Conservation (phyloP, 2,113 vertebrate genomes). For the Puma concolor region DNA sequence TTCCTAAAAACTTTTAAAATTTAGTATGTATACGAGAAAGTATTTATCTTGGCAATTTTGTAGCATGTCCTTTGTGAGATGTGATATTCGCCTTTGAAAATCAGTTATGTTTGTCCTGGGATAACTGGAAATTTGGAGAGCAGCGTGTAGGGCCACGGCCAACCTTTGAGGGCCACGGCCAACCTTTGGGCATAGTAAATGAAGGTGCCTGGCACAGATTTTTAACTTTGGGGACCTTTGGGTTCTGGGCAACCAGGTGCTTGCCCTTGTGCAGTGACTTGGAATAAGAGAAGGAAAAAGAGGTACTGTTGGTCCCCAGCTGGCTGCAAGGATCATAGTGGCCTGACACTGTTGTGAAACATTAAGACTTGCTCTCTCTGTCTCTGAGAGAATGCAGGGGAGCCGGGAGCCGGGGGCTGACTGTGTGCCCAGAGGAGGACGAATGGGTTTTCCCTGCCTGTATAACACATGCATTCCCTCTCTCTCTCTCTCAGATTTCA, state of each 20-base stretch:
- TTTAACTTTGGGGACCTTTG: neutral
- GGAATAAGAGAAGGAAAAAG: neutral
- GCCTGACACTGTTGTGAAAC: neutral
- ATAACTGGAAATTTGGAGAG: neutral
- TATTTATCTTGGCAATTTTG: neutral
- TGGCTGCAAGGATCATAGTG: neutral
- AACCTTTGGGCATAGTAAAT: neutral
- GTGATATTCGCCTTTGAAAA: neutral
- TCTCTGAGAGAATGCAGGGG: neutral
- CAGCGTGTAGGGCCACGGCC: neutral
- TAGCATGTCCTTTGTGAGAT: neutral
- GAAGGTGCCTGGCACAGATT: neutral
- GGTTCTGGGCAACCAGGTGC: neutral
- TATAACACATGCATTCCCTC: neutral
- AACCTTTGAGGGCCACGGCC: neutral
- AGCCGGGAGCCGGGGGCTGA: neutral
- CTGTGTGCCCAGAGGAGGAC: neutral
- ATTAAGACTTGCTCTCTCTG: neutral
- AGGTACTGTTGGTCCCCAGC: neutral
- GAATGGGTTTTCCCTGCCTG: neutral
- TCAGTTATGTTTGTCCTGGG: neutral
- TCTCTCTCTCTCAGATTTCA: neutral
- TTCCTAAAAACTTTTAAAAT: constrained; percentile 30
- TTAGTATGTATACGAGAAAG: neutral
- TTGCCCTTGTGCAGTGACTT: neutral